Evolutionary conservation across 2,113 vertebrate genomes (phyloP), one percentile per base, ranked within the genome.

Genomic region (Morone chrysops): DNA sequence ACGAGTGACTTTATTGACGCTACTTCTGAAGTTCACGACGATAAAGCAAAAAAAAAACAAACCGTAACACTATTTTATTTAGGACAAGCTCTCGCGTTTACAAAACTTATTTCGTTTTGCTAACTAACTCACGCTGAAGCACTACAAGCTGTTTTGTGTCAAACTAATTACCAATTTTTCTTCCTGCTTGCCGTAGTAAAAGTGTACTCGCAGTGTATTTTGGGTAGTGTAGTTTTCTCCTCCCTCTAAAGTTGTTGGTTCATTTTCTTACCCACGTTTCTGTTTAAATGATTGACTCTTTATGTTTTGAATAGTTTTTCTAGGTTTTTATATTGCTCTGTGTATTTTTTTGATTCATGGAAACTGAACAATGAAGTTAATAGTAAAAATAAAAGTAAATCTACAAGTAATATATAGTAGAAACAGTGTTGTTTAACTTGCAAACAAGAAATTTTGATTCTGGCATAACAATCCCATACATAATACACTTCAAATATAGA

Each of bases 141-240:
- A 0, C 0, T 1, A n/a, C 38, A 25, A n/a, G 16, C n/a, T 17
- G 22, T 6, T 5, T 62, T 13, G 7, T 2, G 0, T 18, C 1
- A 31, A 70, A 17, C 8, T 1, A 4, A 17, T n/a, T 6, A 2
- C 25, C 25, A 25, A 3, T 2, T 13, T 5, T 3, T 4, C 53
- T 47, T 75, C 1, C 47, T 1, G 74, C 76, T 84, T 75, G 41
- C 91, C 82, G 86, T 87, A 80, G 65, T 6, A 13, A 43, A 31
- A 22, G 6, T 16, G 43, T 5, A 0, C 6, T 4, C 81, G 51
- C 80, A 38, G 1, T 83, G 81, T 3, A 2, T 60, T 43, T 2
- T 0, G 89, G 89, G 85, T 83, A 89, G 85, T 85, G 89, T 74
- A 88, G 91, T 89, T 2, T 31, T 31, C 31, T 13, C 0, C 6